A percentile compares a stretch with the other conserved stretches of the same genome.
These are phyloP conservation scores for Centrocercus urophasianus DNA, from an alignment of 2,113 vertebrate species.

Conservation along the genomic window DNA sequence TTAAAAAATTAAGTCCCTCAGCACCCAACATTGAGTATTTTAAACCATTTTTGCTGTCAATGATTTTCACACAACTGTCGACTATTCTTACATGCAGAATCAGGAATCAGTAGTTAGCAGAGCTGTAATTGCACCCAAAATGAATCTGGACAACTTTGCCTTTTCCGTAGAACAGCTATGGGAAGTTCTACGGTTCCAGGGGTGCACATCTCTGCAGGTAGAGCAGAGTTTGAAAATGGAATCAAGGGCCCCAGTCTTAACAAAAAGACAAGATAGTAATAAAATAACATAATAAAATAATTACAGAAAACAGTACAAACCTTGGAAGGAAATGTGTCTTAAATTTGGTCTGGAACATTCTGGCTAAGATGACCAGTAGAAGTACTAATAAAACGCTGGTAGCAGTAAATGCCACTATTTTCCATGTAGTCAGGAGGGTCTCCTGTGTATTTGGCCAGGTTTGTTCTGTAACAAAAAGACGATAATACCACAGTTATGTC, in stretches of 20 bases:
- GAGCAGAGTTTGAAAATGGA: not conserved
- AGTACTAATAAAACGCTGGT: conserved; percentile 86
- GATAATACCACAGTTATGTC: not conserved
- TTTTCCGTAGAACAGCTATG: not conserved
- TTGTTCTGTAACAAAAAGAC: conserved; percentile 77
- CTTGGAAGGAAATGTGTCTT: conserved; percentile 85
- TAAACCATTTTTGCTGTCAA: not conserved
- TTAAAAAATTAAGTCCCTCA: conserved; percentile 45
- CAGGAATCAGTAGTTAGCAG: not conserved
- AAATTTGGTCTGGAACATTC: conserved; percentile 89
- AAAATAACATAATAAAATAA: no score
- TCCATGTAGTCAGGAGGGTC: conserved; percentile 88
- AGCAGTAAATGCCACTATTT: conserved; percentile 88
- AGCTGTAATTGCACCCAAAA: conserved; percentile 15
- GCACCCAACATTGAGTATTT: conserved; percentile 13
- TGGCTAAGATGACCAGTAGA: conserved; percentile 85
- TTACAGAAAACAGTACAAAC: conserved; percentile 64
- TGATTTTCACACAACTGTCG: conserved; percentile 9
- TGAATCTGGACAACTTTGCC: not conserved
- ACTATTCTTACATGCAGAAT: conserved; percentile 43
- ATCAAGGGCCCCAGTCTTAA: not conserved
- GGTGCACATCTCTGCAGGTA: not conserved
- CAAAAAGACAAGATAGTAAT: not conserved
- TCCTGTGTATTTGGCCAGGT: conserved; percentile 84
- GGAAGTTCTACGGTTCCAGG: not conserved